phyloP scores from a whole-genome alignment of 2,888 invertebrate species.

The Heliothis peltigera region DNA sequence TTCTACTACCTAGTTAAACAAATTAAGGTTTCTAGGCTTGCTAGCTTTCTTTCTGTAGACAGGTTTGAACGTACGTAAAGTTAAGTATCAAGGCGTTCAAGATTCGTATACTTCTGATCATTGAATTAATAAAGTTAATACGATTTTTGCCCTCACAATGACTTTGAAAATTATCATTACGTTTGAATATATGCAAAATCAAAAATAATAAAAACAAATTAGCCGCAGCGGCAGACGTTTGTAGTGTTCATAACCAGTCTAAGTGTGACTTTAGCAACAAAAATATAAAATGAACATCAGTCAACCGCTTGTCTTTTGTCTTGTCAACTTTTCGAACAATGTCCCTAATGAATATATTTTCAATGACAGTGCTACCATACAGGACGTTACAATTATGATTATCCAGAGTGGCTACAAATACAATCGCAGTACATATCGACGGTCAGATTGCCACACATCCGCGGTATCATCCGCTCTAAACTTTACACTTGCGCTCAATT shows the following conservation, averaged over 20 bases:
- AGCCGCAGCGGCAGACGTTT: too few relatives aligned
- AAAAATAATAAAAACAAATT: too few relatives aligned
- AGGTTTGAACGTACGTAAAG: not conserved
- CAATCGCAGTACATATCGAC: constrained; percentile 25
- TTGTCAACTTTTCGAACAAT: too few relatives aligned
- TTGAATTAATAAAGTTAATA: too few relatives aligned
- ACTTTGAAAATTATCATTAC: too few relatives aligned
- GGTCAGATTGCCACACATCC: constrained; percentile 38
- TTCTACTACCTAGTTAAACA: too few relatives aligned
- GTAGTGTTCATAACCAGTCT: too few relatives aligned
- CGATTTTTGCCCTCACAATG: too few relatives aligned
- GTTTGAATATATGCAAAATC: too few relatives aligned
- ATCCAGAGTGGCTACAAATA: constrained; percentile 34
- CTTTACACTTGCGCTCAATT: constrained; percentile 36
- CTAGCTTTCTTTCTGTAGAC: not conserved
- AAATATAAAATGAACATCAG: not conserved
- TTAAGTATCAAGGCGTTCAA: not conserved
- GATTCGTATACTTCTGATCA: too few relatives aligned
- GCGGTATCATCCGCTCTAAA: constrained; percentile 36
- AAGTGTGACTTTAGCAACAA: too few relatives aligned
- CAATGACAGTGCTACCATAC: constrained; percentile 1
- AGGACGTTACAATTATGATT: constrained; percentile 45
- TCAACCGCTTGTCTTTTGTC: too few relatives aligned
- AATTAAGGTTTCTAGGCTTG: not conserved
- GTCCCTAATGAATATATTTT: constrained; percentile 1